Base-by-base conservation (phyloP, 2,113 vertebrate genomes). In the Stigmatopora argus region DNA sequence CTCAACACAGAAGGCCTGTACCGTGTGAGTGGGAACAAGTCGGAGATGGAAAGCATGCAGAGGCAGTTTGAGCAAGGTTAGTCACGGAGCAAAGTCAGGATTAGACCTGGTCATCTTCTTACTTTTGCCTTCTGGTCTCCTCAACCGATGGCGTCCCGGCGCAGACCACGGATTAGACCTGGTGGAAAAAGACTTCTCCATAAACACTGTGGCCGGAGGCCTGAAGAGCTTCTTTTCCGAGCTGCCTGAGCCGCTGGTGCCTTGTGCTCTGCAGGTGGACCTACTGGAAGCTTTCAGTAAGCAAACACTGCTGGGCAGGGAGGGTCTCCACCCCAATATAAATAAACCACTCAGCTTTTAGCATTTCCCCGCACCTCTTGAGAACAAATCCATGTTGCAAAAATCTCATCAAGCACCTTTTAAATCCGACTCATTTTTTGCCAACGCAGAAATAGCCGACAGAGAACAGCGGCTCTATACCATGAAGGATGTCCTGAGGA, bases 181-280 rank as follows among this genome's bases (percentile, higher is more conserved):
- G 65, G 94, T 93, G 0, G 96, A 97, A 89, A 98, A 97, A 85
- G 95, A 98, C 85, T 98, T 94, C 65, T 92, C 96, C 0, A 93
- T 98, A 83, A 97, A 97, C 85, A 94, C 96, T 0, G 94, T 98
- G 81, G 96, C 95, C 0, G 96, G 95, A 12, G 96, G 86, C 83
- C 93, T 98, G 85, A 98, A 98, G 85, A 96, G 94, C 85, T 98
- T 98, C 83, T 98, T 97, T 90, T 95, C 96, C 0, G 96, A 98
- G 81, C 87, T 98, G 70, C 95, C 96, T 0, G 96, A 97, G 44
- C 96, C 96, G 1, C 85, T 97, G 81, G 93, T 97, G 62, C 96
- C 96, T 0, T 97, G 95, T 80, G 78, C 72, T 81, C 92, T 94
- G 90, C 96, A 98, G 92, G 88, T 83, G 1, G 96, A 97, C 62